A percentile compares a stretch with the other conserved stretches of the same genome.
phyloP scores from a whole-genome alignment of 2,797 vertebrate species.

The Lateolabrax maculatus region DNA sequence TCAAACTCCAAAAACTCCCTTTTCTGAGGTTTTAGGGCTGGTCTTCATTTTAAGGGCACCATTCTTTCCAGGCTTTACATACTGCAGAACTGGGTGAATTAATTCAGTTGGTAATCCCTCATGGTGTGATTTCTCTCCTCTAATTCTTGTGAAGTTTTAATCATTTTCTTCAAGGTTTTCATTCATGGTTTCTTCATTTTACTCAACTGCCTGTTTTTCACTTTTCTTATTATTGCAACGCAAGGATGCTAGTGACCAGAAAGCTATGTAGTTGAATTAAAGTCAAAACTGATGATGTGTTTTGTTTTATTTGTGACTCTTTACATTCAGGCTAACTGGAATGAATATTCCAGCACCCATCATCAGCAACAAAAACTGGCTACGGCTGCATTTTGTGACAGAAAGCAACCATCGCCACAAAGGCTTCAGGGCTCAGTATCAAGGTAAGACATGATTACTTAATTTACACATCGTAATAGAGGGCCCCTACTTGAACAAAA shows the following conservation, averaged over 20 bases:
- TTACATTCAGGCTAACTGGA: constrained; percentile 91
- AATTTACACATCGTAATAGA: constrained; percentile 66
- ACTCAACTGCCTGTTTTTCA: not conserved
- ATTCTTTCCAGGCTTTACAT: not conserved
- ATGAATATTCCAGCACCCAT: constrained; percentile 96
- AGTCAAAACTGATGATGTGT: constrained; percentile 29
- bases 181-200: not conserved
- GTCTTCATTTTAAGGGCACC: not conserved
- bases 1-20: too few relatives aligned
- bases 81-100: not conserved
- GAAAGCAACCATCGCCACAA: constrained; percentile 96
- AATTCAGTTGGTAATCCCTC: not conserved
- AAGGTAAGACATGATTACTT: constrained; percentile 88
- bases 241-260: not conserved
- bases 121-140: not conserved
- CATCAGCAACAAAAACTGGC: constrained; percentile 99
- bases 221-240: not conserved
- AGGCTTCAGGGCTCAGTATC: constrained; percentile 97
- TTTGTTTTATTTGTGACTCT: constrained; percentile 55
- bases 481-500: constrained; percentile 44
- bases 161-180: not conserved
- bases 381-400: constrained; percentile 96
- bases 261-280: not conserved
- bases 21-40: too few relatives aligned
- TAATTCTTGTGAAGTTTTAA: not conserved